A percentile compares a stretch with the other conserved stretches of the same genome.
phyloP scores from a whole-genome alignment of 1,140 invertebrate genomes.

The Phymorhynchus buccinoides region DNA sequence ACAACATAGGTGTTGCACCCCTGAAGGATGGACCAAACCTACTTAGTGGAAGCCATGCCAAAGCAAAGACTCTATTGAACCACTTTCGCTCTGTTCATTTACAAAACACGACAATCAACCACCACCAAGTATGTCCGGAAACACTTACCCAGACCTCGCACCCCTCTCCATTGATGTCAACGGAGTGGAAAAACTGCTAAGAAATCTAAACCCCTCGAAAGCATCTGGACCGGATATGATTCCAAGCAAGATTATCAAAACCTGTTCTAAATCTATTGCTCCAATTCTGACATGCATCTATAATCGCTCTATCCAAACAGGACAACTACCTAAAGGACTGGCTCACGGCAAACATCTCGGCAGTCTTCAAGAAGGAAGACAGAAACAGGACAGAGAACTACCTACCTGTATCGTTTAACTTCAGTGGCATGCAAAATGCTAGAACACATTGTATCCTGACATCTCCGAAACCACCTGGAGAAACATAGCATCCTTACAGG shows the following conservation, averaged over 20 bases:
- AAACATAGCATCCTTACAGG: too few relatives aligned
- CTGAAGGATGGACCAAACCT: constrained; percentile 39
- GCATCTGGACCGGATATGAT: neutral
- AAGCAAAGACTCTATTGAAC: constrained; percentile 43
- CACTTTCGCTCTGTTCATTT: constrained; percentile 49
- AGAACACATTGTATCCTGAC: too few relatives aligned
- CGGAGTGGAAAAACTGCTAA: neutral
- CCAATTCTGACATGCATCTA: neutral
- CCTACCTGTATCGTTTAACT: neutral
- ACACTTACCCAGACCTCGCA: neutral
- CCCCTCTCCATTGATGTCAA: neutral
- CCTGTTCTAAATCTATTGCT: too few relatives aligned
- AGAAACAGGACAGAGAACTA: neutral
- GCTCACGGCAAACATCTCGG: neutral
- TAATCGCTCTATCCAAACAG: neutral
- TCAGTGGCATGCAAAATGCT: neutral
- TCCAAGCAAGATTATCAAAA: neutral
- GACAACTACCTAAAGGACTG: too few relatives aligned
- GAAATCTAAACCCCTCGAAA: too few relatives aligned
- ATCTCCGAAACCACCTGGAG: too few relatives aligned
- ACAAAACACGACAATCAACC: constrained; percentile 1
- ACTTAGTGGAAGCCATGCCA: constrained; percentile 38
- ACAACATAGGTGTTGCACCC: constrained; percentile 52
- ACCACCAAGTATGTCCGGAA: neutral
- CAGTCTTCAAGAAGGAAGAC: neutral